phyloP scores from a whole-genome alignment of 2,113 vertebrate genomes.

The Fukomys damarensis region DNA sequence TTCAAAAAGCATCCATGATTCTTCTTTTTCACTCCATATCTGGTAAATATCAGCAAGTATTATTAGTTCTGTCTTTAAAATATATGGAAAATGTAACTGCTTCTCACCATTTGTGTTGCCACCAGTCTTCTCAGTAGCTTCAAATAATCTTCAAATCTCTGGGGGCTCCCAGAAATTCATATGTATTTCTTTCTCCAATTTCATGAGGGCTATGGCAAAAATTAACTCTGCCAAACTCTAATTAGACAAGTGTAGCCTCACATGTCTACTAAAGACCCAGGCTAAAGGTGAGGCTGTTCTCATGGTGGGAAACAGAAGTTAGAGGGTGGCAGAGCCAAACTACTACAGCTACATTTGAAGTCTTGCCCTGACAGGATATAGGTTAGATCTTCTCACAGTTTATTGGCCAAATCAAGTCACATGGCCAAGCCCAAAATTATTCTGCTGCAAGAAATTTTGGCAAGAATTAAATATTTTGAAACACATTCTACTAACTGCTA shows the following conservation, averaged over 20 bases:
- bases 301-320: background rate
- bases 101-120: conserved; percentile 19
- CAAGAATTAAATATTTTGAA: conserved; percentile 25
- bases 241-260: background rate
- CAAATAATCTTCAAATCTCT: background rate
- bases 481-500: background rate
- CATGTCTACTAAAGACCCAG: background rate
- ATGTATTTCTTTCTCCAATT: conserved; percentile 21
- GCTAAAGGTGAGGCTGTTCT: background rate
- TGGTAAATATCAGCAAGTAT: conserved; percentile 18
- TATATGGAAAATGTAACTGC: background rate
- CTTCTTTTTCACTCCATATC: background rate
- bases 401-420: conserved; percentile 32
- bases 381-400: conserved; percentile 4
- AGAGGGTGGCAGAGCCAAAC: background rate
- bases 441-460: background rate
- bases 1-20: background rate
- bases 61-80: conserved; percentile 18
- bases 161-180: conserved; percentile 23
- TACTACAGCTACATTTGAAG: background rate
- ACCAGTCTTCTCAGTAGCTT: background rate
- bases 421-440: background rate
- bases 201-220: background rate
- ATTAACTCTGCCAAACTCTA: background rate
- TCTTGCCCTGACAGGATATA: background rate